Percentiles rank a stretch among this genome's conserved stretches.
phyloP scores from a whole-genome alignment of 2,888 invertebrate genomes.

The Drosophila ezoana region DNA sequence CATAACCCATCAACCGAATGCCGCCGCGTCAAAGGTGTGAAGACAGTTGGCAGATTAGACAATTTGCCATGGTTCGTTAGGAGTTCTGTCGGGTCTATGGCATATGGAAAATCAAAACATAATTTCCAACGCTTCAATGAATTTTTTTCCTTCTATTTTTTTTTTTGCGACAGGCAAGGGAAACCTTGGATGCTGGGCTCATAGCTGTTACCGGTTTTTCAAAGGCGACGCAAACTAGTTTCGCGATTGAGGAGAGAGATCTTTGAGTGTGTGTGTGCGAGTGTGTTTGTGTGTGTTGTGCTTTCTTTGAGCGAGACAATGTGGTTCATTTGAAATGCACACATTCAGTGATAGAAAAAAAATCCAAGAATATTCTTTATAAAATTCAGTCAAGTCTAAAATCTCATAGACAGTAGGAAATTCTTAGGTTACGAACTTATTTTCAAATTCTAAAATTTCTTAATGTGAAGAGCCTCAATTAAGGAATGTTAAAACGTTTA shows the following conservation, averaged over 20 bases:
- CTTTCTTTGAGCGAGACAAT: conserved; percentile 67
- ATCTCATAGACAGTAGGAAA: background rate
- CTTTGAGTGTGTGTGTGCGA: conserved; percentile 27
- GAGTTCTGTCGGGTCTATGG: conserved; percentile 36
- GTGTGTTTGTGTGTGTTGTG: conserved; percentile 31
- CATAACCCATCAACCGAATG: conserved; percentile 32
- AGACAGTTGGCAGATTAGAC: conserved; percentile 69
- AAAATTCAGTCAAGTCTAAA: background rate
- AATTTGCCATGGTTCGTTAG: conserved; percentile 77
- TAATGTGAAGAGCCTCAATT: too few species aligned
- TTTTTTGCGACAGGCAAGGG: conserved; percentile 22
- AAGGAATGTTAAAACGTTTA: too few species aligned
- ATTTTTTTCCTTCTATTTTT: background rate
- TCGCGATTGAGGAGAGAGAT: conserved; percentile 47
- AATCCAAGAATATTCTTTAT: background rate
- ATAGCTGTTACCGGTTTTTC: conserved; percentile 68
- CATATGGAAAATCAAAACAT: conserved; percentile 75
- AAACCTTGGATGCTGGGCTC: conserved; percentile 39
- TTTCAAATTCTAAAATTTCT: too few species aligned
- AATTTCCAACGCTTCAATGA: conserved; percentile 71
- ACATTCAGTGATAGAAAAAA: background rate
- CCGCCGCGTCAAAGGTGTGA: conserved; percentile 70
- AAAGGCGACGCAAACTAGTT: conserved; percentile 72
- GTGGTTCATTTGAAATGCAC: conserved; percentile 75
- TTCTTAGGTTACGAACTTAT: too few species aligned